phyloP scores from a whole-genome alignment of 2,113 vertebrate species.

The Lophius piscatorius region DNA sequence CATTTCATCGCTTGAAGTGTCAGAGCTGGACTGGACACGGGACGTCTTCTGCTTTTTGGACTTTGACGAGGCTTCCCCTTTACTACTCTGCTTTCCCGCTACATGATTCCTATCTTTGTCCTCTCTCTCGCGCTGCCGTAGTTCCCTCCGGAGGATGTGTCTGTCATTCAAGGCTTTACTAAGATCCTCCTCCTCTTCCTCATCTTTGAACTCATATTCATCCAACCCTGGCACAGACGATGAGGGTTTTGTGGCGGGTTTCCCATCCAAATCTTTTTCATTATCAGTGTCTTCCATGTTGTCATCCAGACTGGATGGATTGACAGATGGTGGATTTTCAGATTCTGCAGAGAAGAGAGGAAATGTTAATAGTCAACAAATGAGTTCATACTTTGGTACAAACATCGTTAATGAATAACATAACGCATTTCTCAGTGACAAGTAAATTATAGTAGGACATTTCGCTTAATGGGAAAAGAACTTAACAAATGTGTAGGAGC shows the following conservation, averaged over 20 bases:
- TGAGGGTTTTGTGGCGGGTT: constrained; percentile 85
- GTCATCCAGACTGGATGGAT: constrained; percentile 94
- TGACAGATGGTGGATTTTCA: constrained; percentile 92
- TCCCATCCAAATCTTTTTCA: constrained; percentile 91
- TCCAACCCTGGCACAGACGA: constrained; percentile 87
- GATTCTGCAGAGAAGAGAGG: constrained; percentile 82
- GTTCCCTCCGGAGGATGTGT: constrained; percentile 89
- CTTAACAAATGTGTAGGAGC: too few relatives aligned
- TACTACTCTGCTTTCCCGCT: constrained; percentile 87
- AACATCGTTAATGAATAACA: too few relatives aligned
- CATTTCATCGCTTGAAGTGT: constrained; percentile 89
- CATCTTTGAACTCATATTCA: constrained; percentile 98
- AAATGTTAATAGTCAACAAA: not conserved
- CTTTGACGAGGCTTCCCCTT: constrained; percentile 84
- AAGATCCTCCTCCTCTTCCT: constrained; percentile 87
- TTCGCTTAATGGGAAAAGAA: too few relatives aligned
- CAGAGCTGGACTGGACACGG: constrained; percentile 90
- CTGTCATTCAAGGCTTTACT: constrained; percentile 91
- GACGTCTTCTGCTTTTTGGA: constrained; percentile 89
- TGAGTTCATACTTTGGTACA: not conserved
- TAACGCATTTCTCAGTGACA: too few relatives aligned
- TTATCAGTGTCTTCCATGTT: constrained; percentile 92
- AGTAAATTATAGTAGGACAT: too few relatives aligned
- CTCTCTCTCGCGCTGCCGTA: constrained; percentile 87
- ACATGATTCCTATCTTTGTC: constrained; percentile 86